These are phyloP conservation scores for Eugnorisma glareosa DNA, from an alignment of 2,888 invertebrate genomes.

Conservation along the genomic window DNA sequence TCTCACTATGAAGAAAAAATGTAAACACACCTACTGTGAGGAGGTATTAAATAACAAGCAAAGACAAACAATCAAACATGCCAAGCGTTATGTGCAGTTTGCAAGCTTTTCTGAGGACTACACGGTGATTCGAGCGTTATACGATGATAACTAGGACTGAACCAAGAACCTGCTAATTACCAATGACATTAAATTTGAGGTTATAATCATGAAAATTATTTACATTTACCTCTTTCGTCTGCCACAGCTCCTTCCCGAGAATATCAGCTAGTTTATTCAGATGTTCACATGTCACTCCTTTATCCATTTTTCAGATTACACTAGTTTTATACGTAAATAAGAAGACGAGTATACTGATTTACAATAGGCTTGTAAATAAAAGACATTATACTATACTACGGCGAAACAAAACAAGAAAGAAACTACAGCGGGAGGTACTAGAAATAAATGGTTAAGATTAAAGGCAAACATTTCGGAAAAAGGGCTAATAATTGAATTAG, in stretches of 20 bases:
- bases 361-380: conserved; percentile 82
- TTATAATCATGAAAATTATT: conserved; percentile 74
- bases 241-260: conserved; percentile 86
- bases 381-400: conserved; percentile 79
- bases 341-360: conserved; percentile 77
- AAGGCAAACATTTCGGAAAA: conserved; percentile 81
- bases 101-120: conserved; percentile 38
- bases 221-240: conserved; percentile 84
- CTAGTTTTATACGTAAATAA: conserved; percentile 78
- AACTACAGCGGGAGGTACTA: conserved; percentile 68
- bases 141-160: conserved; percentile 79
- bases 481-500: conserved; percentile 84
- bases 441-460: conserved; percentile 69
- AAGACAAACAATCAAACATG: conserved; percentile 45
- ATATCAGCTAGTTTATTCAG: conserved; percentile 84
- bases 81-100: conserved; percentile 33
- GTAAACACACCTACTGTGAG: conserved; percentile 53
- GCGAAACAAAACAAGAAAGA: conserved; percentile 67
- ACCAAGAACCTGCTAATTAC: conserved; percentile 83
- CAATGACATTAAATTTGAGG: conserved; percentile 82
- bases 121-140: conserved; percentile 69
- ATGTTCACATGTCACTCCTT: conserved; percentile 88
- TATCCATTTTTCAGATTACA: conserved; percentile 83
- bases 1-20: conserved; percentile 18
- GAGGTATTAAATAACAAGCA: conserved; percentile 29